phyloP scores from a whole-genome alignment of 2,888 invertebrate species.

The Mesopsocus fuscifrons region DNA sequence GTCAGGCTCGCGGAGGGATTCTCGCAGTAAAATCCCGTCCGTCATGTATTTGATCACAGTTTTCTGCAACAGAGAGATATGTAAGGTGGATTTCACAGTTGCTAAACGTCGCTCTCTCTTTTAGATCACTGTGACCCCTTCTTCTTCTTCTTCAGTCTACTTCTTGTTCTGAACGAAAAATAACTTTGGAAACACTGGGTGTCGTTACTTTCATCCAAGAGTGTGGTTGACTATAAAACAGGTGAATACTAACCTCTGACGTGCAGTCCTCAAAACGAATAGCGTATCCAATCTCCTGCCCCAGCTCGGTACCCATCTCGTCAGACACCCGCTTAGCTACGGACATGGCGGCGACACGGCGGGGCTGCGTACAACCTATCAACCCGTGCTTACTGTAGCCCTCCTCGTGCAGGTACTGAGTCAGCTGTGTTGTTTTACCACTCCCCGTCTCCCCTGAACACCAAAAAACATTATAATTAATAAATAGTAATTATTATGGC shows the following conservation, averaged over 20 bases:
- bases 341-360: slow-evolving; percentile 97
- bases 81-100: too few species aligned
- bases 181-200: too few species aligned
- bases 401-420: slow-evolving; percentile 94
- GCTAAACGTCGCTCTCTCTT: too few species aligned
- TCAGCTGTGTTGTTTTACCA: slow-evolving; percentile 94
- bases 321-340: slow-evolving; percentile 98
- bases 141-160: too few species aligned
- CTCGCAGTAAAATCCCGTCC: slow-evolving; percentile 91
- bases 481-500: too few species aligned
- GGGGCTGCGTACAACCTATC: slow-evolving; percentile 96
- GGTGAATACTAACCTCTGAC: slow-evolving; percentile 49
- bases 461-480: too few species aligned
- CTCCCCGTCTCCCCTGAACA: slow-evolving; percentile 70
- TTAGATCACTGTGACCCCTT: too few species aligned
- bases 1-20: slow-evolving; percentile 90
- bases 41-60: slow-evolving; percentile 98
- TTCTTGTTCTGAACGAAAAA: too few species aligned
- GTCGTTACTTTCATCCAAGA: too few species aligned
- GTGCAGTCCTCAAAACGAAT: slow-evolving; percentile 99
- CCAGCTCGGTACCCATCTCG: slow-evolving; percentile 83
- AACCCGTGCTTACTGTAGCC: slow-evolving; percentile 83
- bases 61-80: slow-evolving; percentile 22
- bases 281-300: slow-evolving; percentile 71
- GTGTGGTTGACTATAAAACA: too few species aligned